phyloP scores from a whole-genome alignment of 1,140 invertebrate genomes.

The Plectrocnemia conspersa region DNA sequence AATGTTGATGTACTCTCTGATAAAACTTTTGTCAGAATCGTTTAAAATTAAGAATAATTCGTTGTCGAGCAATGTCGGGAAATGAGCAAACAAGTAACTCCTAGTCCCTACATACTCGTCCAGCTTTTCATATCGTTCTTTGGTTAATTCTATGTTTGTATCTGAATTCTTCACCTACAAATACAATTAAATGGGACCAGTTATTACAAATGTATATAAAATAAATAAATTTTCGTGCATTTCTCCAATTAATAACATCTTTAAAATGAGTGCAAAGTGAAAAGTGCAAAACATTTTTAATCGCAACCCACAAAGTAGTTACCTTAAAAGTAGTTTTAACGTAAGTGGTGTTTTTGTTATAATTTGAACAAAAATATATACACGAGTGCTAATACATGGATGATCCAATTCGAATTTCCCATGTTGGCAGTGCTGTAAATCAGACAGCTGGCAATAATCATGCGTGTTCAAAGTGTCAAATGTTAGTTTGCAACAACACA shows the following conservation, averaged over 20 bases:
- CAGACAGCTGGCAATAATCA: no score
- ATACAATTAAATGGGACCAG: no score
- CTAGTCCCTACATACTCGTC: conserved; percentile 44
- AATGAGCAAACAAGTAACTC: conserved; percentile 56
- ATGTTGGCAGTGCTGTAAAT: no score
- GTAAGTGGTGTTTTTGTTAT: no score
- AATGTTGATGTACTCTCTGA: conserved; percentile 46
- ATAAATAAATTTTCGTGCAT: no score
- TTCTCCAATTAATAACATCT: neutral
- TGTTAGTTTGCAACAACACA: no score
- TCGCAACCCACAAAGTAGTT: neutral
- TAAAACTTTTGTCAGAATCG: conserved; percentile 38
- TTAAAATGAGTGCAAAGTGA: neutral
- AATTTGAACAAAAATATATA: no score
- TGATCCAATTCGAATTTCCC: no score
- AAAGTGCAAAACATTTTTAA: neutral
- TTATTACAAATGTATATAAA: no score
- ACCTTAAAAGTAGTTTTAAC: no score
- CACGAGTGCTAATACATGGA: no score
- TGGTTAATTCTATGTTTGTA: neutral
- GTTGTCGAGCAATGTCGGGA: conserved; percentile 50
- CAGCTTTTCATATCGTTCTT: conserved; percentile 13
- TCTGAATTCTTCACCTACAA: neutral
- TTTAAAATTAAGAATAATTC: conserved; percentile 46
- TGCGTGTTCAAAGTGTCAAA: no score